Evolutionary conservation across 1,140 invertebrate genomes (phyloP), one percentile per base, ranked within the genome.

Genomic region (Neodiprion fabricii): DNA sequence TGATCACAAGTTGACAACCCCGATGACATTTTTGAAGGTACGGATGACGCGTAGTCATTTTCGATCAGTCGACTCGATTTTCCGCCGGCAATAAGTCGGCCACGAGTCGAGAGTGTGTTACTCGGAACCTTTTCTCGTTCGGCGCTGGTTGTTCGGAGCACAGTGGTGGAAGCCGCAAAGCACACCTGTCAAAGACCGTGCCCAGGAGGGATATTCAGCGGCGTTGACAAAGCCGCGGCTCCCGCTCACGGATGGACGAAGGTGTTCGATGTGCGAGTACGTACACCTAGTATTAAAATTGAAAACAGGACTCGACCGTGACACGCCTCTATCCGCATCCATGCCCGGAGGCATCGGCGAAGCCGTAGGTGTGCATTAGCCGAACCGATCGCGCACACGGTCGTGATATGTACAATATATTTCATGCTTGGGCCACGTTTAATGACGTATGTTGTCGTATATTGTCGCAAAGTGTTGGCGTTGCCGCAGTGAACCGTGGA

Each of bases 391-490:
- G 53, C 0, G 53, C 53, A 61, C 53, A 61, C 53, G 53, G n/a
- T 14, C 53, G 53, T 61, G 53, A 61, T 40, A 40, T 40, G 5
- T 40, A 40, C 28, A 40, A 40, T 61, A 61, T 61, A 61, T 61
- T 61, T 61, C 53, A 61, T 61, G 53, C 53, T 7, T 9, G 53
- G 53, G 11, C 11, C n/a, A 61, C 11, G 53, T 61, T 61, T 61
- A 61, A 61, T 61, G 53, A 61, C 53, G 9, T 61, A 61, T 61
- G 53, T 61, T 61, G 53, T 61, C 53, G 53, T 61, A 61, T 61
- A 61, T 61, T 61, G 53, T 61, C 53, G 53, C 53, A 61, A 61
- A 61, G 53, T 61, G 53, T 61, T 61, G 53, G 53, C 53, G 53
- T 61, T 17, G 53, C 53, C 5, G 53, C 53, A 9, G 53, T 61